Percentiles rank a stretch among this genome's conserved stretches.
phyloP scores from a whole-genome alignment of 2,888 invertebrate genomes.

The Drepana falcataria region DNA sequence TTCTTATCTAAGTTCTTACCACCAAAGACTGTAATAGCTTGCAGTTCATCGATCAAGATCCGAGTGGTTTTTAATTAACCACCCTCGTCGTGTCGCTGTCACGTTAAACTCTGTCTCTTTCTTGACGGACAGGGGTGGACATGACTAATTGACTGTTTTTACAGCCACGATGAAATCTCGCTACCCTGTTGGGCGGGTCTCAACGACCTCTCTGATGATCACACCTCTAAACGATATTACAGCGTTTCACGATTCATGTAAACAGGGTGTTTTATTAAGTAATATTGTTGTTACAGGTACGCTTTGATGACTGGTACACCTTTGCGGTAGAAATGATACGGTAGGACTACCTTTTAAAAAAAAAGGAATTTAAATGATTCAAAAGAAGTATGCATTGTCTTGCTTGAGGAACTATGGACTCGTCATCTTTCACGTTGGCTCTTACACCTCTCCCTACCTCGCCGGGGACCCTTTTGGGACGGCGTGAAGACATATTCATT shows the following conservation, averaged over 20 bases:
- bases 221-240: neutral
- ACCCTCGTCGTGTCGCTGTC: constrained; percentile 27
- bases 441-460: too few species aligned
- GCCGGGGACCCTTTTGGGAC: too few species aligned
- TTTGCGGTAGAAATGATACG: too few species aligned
- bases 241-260: neutral
- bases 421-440: too few species aligned
- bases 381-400: too few species aligned
- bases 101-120: constrained; percentile 19
- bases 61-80: constrained; percentile 30
- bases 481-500: too few species aligned
- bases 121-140: constrained; percentile 9
- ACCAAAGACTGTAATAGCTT: neutral
- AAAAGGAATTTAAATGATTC: too few species aligned
- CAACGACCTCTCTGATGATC: neutral
- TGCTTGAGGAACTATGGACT: too few species aligned
- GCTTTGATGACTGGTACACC: neutral
- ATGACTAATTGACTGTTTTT: constrained; percentile 5
- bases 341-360: too few species aligned
- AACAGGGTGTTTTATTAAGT: neutral
- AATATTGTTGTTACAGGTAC: neutral
- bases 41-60: constrained; percentile 25
- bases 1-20: neutral
- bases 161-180: constrained; percentile 1
- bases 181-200: constrained; percentile 1